Percentiles rank a stretch among this genome's conserved stretches.
Conservation (phyloP, 2,797 vertebrate species). For the Rhadinocentrus ornatus region DNA sequence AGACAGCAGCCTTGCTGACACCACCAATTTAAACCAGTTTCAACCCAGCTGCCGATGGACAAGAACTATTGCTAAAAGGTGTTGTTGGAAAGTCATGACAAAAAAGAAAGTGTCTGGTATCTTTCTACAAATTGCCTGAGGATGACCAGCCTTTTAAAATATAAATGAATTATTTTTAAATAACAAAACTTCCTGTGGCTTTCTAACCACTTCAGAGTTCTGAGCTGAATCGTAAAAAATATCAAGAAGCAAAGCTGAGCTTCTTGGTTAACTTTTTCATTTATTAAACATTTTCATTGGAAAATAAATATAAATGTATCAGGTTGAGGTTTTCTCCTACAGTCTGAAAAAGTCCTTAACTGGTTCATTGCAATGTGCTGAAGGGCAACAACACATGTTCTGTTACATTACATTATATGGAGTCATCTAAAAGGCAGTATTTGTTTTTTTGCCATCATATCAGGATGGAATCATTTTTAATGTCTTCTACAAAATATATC, state of each 20-base stretch:
- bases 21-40: conserved; percentile 8
- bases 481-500: background rate
- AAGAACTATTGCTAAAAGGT: conserved; percentile 4
- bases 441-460: conserved; percentile 2
- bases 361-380: conserved; percentile 17
- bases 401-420: background rate
- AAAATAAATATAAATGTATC: conserved; percentile 40
- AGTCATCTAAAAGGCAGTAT: background rate
- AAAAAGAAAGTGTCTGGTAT: conserved; percentile 1
- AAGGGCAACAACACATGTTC: conserved; percentile 16
- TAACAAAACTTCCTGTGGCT: conserved; percentile 4
- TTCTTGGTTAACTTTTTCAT: conserved; percentile 18
- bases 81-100: conserved; percentile 2
- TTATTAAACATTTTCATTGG: conserved; percentile 40
- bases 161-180: conserved; percentile 29
- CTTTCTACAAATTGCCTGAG: background rate
- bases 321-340: conserved; percentile 21
- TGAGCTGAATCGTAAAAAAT: background rate
- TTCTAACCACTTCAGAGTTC: conserved; percentile 2
- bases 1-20: background rate
- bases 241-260: conserved; percentile 15
- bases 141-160: conserved; percentile 15
- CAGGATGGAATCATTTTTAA: background rate
- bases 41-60: conserved; percentile 12
- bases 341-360: conserved; percentile 23